Evolutionary conservation across 2,797 vertebrate species (phyloP).

Genomic region (Ctenosaura bakeri): DNA sequence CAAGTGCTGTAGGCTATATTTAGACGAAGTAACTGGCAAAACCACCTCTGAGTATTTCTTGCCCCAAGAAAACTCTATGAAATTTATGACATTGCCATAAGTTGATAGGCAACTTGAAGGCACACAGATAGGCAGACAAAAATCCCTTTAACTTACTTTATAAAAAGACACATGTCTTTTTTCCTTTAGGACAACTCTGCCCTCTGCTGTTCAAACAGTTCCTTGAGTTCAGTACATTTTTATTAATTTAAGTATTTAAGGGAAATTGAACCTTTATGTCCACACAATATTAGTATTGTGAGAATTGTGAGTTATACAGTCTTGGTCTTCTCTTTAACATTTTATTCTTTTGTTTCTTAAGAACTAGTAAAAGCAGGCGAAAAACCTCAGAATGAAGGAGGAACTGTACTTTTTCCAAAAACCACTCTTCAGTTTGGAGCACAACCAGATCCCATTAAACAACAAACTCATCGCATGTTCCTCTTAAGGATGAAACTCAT

Average conservation of each 20-base stretch:
- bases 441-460: constrained; percentile 82
- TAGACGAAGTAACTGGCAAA: no score
- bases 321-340: neutral
- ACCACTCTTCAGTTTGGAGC: constrained; percentile 52
- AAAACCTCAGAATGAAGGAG: constrained; percentile 78
- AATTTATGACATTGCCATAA: no score
- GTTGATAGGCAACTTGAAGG: no score
- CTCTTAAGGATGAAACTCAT: constrained; percentile 96
- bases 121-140: no score
- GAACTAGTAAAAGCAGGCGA: constrained; percentile 86
- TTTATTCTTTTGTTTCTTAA: constrained; percentile 56
- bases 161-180: neutral
- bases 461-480: constrained; percentile 96
- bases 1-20: no score
- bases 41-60: no score
- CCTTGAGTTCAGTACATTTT: neutral
- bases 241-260: neutral
- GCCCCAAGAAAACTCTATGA: no score
- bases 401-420: constrained; percentile 77
- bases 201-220: constrained; percentile 16
- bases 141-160: no score
- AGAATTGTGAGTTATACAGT: neutral
- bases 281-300: neutral
- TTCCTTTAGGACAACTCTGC: neutral
- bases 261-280: neutral